phyloP scores from a whole-genome alignment of 1,140 invertebrate genomes.

The Lucilia cuprina region DNA sequence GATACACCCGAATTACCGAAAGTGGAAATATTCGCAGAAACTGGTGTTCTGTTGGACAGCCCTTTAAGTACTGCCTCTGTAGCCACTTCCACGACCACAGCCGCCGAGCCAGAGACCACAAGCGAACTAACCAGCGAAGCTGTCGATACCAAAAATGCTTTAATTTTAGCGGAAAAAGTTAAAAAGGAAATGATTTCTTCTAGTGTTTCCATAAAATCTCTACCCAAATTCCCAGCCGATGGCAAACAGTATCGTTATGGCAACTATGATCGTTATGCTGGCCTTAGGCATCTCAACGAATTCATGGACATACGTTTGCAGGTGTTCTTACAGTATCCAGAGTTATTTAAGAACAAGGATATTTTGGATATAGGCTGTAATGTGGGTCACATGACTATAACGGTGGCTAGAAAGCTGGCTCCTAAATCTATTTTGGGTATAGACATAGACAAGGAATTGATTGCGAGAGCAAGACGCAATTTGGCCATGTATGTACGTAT shows the following conservation, averaged over 20 bases:
- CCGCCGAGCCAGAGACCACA: constrained; percentile 44
- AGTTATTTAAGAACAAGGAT: constrained; percentile 89
- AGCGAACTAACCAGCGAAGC: constrained; percentile 33
- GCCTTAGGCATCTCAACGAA: constrained; percentile 85
- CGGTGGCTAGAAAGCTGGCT: constrained; percentile 83
- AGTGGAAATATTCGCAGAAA: constrained; percentile 38
- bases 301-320: constrained; percentile 83
- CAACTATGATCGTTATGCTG: constrained; percentile 97
- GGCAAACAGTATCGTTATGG: constrained; percentile 88
- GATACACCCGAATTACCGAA: constrained; percentile 52
- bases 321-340: constrained; percentile 77
- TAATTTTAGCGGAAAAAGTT: constrained; percentile 3
- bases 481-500: constrained; percentile 58
- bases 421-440: constrained; percentile 90
- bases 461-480: constrained; percentile 66
- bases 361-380: constrained; percentile 98
- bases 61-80: constrained; percentile 55
- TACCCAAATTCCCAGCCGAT: constrained; percentile 76
- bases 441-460: constrained; percentile 92
- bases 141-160: constrained; percentile 24
- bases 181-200: not conserved
- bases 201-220: not conserved
- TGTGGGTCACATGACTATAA: constrained; percentile 90
- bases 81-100: constrained; percentile 44
- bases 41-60: constrained; percentile 44